Percentiles rank a stretch among this genome's conserved stretches.
These are phyloP conservation scores for Hydrotaea diabolus DNA, from an alignment of 2,888 invertebrate species.

Conservation along the genomic window DNA sequence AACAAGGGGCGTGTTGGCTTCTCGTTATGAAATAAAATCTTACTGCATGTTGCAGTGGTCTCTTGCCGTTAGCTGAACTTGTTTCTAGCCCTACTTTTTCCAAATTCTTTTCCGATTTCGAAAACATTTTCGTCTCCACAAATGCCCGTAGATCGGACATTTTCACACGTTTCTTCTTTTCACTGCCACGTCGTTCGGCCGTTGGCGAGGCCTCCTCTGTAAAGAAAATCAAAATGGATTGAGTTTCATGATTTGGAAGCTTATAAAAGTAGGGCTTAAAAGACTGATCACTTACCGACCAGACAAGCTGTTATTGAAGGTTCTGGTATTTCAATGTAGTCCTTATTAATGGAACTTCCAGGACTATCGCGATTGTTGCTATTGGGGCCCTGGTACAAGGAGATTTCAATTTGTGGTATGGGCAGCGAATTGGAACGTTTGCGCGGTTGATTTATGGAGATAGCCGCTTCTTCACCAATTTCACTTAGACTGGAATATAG, in stretches of 20 bases:
- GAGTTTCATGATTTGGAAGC: neutral
- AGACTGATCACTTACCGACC: constrained; percentile 72
- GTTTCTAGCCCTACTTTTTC: constrained; percentile 92
- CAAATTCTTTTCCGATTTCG: constrained; percentile 94
- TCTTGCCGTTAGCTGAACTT: constrained; percentile 80
- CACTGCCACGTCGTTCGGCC: constrained; percentile 86
- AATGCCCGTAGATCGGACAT: constrained; percentile 95
- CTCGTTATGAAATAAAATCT: constrained; percentile 69
- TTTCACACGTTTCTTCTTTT: constrained; percentile 93
- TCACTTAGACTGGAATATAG: constrained; percentile 86
- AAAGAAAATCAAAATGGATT: constrained; percentile 44
- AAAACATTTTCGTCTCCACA: constrained; percentile 94
- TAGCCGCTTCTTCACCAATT: constrained; percentile 90
- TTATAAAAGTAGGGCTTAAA: neutral
- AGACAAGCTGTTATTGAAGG: constrained; percentile 82
- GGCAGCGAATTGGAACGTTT: constrained; percentile 96
- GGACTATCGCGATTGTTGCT: constrained; percentile 80
- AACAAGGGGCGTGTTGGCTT: neutral
- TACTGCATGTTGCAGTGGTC: constrained; percentile 86
- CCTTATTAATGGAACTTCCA: constrained; percentile 83
- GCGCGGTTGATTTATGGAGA: constrained; percentile 89
- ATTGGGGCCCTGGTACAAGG: constrained; percentile 89
- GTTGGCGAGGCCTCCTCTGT: constrained; percentile 75
- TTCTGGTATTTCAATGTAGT: constrained; percentile 90
- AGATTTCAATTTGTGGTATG: constrained; percentile 95